A percentile compares a stretch with the other conserved stretches of the same genome.
Evolutionary conservation across 2,113 vertebrate genomes (phyloP).

Genomic region (Camelus bactrianus): DNA sequence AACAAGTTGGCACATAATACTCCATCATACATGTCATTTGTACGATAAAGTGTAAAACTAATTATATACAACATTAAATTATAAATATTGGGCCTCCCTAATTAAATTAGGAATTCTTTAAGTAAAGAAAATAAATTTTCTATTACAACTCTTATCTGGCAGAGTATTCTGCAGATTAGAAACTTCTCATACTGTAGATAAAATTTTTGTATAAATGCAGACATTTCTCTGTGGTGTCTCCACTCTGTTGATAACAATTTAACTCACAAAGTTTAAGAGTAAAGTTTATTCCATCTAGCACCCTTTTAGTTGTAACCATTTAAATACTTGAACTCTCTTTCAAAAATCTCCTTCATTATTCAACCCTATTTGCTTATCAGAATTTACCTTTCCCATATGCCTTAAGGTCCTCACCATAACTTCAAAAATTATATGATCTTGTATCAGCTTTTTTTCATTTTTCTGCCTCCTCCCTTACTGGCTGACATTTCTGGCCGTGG

Average conservation of each 20-base stretch:
- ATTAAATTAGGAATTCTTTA: slow-evolving; percentile 40
- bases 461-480: background rate
- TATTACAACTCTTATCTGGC: background rate
- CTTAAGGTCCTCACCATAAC: background rate
- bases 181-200: background rate
- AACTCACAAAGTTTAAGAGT: background rate
- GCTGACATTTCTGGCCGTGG: background rate
- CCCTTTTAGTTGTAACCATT: slow-evolving; percentile 22
- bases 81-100: slow-evolving; percentile 14
- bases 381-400: background rate
- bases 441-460: background rate
- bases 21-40: background rate
- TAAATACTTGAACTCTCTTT: background rate
- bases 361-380: background rate
- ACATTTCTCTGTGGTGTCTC: background rate
- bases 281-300: background rate
- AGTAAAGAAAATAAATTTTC: slow-evolving; percentile 50
- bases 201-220: background rate
- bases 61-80: slow-evolving; percentile 22
- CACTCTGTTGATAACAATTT: background rate
- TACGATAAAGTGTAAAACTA: slow-evolving; percentile 24
- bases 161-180: background rate
- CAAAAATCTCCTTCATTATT: background rate
- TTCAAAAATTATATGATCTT: background rate
- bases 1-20: background rate